A percentile compares a stretch with the other conserved stretches of the same genome.
Conservation (phyloP, 2,797 vertebrate species). For the Taenioides sp. region DNA sequence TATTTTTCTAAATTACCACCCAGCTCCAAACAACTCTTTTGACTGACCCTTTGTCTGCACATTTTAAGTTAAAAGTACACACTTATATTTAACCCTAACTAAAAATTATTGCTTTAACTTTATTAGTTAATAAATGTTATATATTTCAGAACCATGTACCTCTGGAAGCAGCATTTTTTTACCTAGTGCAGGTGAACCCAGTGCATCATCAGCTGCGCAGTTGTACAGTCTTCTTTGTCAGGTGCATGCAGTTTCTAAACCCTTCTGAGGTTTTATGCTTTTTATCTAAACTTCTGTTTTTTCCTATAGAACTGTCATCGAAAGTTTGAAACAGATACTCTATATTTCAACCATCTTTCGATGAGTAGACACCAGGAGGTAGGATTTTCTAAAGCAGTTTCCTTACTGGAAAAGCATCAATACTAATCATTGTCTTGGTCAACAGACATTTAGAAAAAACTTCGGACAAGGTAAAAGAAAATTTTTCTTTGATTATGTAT, state of each 20-base stretch:
- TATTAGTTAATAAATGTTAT: neutral
- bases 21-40: neutral
- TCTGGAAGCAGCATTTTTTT: neutral
- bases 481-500: neutral
- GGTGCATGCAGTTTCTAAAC: neutral
- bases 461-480: neutral
- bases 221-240: neutral
- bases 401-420: neutral
- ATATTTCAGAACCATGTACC: neutral
- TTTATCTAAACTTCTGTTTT: neutral
- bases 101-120: neutral
- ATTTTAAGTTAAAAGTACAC: neutral
- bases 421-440: neutral
- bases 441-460: neutral
- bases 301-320: neutral
- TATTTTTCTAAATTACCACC: neutral
- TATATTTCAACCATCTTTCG: neutral
- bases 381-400: neutral
- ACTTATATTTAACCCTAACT: neutral
- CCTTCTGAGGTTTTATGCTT: neutral
- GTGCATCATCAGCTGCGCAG: neutral
- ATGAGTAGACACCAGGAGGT: constrained; percentile 3
- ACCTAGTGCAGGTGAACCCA: neutral
- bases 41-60: neutral
- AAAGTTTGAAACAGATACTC: neutral